Evolutionary conservation across 2,797 vertebrate species (phyloP).

Genomic region (Scolopax rusticola): DNA sequence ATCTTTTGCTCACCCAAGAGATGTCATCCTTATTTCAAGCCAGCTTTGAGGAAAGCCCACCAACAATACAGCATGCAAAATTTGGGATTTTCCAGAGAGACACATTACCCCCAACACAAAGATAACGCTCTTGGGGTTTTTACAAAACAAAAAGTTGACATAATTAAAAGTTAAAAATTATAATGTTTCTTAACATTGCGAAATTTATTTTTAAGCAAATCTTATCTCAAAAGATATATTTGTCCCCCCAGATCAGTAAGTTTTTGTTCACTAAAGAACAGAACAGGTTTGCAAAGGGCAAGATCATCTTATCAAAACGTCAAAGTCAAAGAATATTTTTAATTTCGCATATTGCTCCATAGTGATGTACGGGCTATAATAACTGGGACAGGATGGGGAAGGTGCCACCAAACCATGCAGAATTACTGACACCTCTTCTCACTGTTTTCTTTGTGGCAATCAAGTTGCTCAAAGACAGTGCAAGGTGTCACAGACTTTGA

Average conservation of each 20-base stretch:
- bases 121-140: background rate
- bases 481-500: background rate
- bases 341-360: rapidly evolving
- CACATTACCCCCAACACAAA: rapidly evolving
- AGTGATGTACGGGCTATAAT: rapidly evolving
- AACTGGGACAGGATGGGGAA: background rate
- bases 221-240: background rate
- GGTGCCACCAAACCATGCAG: rapidly evolving
- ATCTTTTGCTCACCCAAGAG: background rate
- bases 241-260: rapidly evolving
- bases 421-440: background rate
- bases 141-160: background rate
- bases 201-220: background rate
- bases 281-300: background rate
- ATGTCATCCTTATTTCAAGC: background rate
- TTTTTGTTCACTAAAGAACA: background rate
- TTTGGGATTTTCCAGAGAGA: background rate
- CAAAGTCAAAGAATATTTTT: background rate
- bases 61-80: rapidly evolving
- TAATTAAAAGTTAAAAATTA: background rate
- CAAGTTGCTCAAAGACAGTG: background rate
- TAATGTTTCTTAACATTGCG: rapidly evolving
- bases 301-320: background rate
- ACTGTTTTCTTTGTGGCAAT: background rate
- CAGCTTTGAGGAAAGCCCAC: background rate